A percentile compares a stretch with the other conserved stretches of the same genome.
These are phyloP conservation scores for Thymelicus sylvestris DNA, from an alignment of 2,888 invertebrate genomes.

Conservation along the genomic window DNA sequence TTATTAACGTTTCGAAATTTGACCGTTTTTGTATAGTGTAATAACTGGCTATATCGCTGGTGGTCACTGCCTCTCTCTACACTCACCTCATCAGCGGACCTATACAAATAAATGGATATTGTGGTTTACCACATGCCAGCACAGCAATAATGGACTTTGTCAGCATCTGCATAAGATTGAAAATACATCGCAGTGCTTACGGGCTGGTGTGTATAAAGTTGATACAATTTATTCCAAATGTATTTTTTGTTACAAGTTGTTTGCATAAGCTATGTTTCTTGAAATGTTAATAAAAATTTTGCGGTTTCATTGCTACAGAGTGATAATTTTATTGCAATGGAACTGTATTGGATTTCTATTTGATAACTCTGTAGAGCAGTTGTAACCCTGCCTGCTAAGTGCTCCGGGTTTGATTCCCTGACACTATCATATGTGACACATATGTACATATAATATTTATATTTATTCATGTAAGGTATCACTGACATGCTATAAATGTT, in stretches of 20 bases:
- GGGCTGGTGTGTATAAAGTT: not conserved
- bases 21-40: constrained; percentile 10
- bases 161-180: not conserved
- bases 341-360: too few relatives aligned
- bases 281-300: constrained; percentile 4
- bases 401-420: too few relatives aligned
- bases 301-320: not conserved
- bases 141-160: not conserved
- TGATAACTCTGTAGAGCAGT: too few relatives aligned
- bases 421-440: too few relatives aligned
- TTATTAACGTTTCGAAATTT: constrained; percentile 12
- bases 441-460: too few relatives aligned
- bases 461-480: too few relatives aligned
- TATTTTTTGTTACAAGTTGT: not conserved
- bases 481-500: too few relatives aligned
- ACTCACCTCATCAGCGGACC: constrained; percentile 6
- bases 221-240: constrained; percentile 8
- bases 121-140: not conserved
- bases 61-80: not conserved
- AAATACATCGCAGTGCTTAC: not conserved
- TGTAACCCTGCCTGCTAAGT: too few relatives aligned
- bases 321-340: not conserved
- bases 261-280: not conserved
- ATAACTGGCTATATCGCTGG: constrained; percentile 18
- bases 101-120: constrained; percentile 16